Base-by-base conservation (phyloP, 2,797 vertebrate species). In the Pipistrellus pipistrellus region DNA sequence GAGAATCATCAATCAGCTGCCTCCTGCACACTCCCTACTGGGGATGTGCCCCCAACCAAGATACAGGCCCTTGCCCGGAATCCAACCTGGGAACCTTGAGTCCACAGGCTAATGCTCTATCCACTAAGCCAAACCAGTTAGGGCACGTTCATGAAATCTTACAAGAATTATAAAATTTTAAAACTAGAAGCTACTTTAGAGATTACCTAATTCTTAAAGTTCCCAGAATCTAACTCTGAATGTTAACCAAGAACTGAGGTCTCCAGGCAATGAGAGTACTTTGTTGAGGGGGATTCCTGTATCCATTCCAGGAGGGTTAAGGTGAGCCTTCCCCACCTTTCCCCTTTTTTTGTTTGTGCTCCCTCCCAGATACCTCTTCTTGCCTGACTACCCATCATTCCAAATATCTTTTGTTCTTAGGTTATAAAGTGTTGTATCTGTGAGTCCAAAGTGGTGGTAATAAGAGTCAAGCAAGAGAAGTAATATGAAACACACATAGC, bases 351-450 rank as follows among this genome's bases (percentile, higher is more conserved):
- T 88, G 27, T 62, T 68, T 25, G 4, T 18, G 32, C 14, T 10
- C 14, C 10, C 0, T 64, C n/a, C 57, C 12, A 75, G 66, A 89
- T 15, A 46, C 5, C 9, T 68, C 51, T 68, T 64, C 68, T 69
- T 90, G 72, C 75, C 41, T 85, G 77, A 92, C 48, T 81, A 25
- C 64, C 38, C 32, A 41, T 32, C 76, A 53, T 96, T 90, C 53
- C 88, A 90, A 55, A 38, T 73, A 23, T 72, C 62, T 91, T 89
- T 75, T 91, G 85, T 87, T 76, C 81, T 53, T 66, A 77, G 51
- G 44, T 71, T 87, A 85, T 85, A 46, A 83, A 80, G 35, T 81
- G 41, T 94, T 96, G 95, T 96, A 96, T 96, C 90, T 91, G 0
- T 95, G 82, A 55, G 88, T 96, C 95, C 83, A 88, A 48, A 85